A percentile compares a stretch with the other conserved stretches of the same genome.
These are phyloP conservation scores for Bucco capensis DNA, from an alignment of 2,113 vertebrate genomes.

Conservation along the genomic window DNA sequence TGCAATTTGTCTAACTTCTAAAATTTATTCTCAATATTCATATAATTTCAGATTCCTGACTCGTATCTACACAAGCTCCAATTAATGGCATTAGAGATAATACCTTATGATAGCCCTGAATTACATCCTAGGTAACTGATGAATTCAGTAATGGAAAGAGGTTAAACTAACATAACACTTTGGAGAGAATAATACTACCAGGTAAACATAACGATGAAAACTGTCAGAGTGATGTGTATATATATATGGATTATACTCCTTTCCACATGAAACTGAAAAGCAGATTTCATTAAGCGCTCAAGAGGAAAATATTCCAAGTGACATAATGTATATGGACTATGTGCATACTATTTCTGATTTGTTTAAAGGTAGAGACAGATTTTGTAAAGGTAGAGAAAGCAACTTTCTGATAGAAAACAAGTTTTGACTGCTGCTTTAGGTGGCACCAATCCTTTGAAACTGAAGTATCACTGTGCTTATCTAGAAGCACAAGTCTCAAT, in stretches of 20 bases:
- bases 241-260: not conserved
- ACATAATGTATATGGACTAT: conserved; percentile 10
- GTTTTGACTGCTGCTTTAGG: not conserved
- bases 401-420: not conserved
- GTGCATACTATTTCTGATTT: not conserved
- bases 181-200: not conserved
- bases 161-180: not conserved
- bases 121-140: not conserved
- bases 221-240: not conserved
- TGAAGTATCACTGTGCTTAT: not conserved
- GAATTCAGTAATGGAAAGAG: not conserved
- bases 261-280: conserved; percentile 1
- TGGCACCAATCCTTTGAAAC: not conserved
- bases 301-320: conserved; percentile 28
- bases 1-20: not conserved
- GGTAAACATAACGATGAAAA: conserved; percentile 16
- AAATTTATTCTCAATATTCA: not conserved
- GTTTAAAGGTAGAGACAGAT: not conserved
- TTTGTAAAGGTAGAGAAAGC: not conserved
- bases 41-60: not conserved
- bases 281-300: conserved; percentile 38
- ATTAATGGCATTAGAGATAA: conserved; percentile 14
- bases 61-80: not conserved
- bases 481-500: not conserved
- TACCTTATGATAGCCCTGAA: not conserved